phyloP scores from a whole-genome alignment of 2,797 vertebrate genomes.

The Adelosebastes latens region DNA sequence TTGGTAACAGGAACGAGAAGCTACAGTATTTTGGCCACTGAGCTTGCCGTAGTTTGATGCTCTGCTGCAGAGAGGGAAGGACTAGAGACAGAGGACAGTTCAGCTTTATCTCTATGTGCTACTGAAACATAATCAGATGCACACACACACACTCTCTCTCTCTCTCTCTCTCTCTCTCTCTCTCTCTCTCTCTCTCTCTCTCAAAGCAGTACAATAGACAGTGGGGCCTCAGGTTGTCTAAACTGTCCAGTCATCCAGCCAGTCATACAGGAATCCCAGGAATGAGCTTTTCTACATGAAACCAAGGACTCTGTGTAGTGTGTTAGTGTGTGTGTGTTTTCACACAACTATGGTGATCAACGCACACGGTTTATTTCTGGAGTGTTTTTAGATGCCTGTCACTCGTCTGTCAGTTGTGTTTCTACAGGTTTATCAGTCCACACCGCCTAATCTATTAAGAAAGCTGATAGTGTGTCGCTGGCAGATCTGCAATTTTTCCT shows the following conservation, averaged over 20 bases:
- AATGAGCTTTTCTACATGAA: constrained; percentile 18
- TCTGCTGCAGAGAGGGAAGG: neutral
- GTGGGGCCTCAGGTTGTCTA: constrained; percentile 20
- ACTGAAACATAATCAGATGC: neutral
- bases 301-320: neutral
- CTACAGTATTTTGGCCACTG: neutral
- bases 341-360: neutral
- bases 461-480: neutral
- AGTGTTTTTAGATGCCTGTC: neutral
- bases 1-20: neutral
- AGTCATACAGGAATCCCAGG: constrained; percentile 46
- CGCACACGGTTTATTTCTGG: neutral
- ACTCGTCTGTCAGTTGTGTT: neutral
- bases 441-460: neutral
- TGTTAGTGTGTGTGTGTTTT: neutral
- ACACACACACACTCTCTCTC: neutral
- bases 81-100: neutral
- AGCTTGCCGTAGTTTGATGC: neutral
- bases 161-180: too few relatives aligned
- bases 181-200: too few relatives aligned
- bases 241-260: constrained; percentile 18
- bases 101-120: neutral
- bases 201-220: neutral
- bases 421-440: neutral
- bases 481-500: neutral